These are phyloP conservation scores for Fopius arisanus DNA, from an alignment of 1,140 invertebrate genomes.

Conservation along the genomic window DNA sequence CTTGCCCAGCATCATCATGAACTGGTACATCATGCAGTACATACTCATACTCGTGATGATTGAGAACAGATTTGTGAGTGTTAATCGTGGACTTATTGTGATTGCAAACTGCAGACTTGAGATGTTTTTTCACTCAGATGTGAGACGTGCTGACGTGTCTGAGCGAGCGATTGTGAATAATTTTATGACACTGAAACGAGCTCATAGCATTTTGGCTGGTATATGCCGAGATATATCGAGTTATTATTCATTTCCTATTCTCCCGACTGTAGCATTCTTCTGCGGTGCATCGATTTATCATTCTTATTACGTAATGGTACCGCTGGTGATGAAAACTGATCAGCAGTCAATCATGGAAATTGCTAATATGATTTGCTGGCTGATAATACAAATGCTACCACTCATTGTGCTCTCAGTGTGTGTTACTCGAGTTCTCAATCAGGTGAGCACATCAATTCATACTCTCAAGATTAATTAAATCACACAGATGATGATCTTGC, in stretches of 20 bases:
- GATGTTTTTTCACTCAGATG: neutral
- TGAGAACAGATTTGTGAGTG: conserved; percentile 7
- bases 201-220: neutral
- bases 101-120: neutral
- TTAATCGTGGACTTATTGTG: neutral
- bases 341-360: neutral
- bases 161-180: neutral
- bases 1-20: neutral
- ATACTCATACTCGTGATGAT: conserved; percentile 1
- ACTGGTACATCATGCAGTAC: conserved; percentile 18
- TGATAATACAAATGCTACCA: neutral
- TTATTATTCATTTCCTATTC: conserved; percentile 20
- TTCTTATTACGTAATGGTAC: neutral
- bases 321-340: neutral
- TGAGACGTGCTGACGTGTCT: neutral
- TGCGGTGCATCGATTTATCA: neutral
- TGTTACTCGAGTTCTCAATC: neutral
- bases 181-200: neutral
- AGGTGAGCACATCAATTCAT: conserved; percentile 1
- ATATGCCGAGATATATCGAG: conserved; percentile 3
- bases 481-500: neutral
- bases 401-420: neutral
- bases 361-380: neutral
- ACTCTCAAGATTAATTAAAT: no score
- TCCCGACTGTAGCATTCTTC: neutral